Conservation (phyloP, 2,888 invertebrate genomes). For the Apomyelois bistriatella region DNA sequence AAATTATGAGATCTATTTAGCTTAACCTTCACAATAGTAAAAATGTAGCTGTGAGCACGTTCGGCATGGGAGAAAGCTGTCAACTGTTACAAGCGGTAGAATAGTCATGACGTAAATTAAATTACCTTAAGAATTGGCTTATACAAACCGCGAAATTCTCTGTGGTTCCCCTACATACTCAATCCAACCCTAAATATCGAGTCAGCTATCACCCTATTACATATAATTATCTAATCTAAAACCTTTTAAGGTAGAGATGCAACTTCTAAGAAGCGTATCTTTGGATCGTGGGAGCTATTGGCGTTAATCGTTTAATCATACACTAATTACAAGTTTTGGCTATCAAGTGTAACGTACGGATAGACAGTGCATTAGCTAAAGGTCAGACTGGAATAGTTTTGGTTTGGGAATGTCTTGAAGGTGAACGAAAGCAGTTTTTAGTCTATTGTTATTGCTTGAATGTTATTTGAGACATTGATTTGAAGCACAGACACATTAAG, state of each 20-base stretch:
- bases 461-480: no score
- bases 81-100: conserved; percentile 1
- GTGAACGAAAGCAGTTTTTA: conserved; percentile 17
- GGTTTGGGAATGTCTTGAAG: conserved; percentile 21
- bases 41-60: conserved; percentile 10
- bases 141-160: neutral
- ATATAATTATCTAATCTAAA: conserved; percentile 77
- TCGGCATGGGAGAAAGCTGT: conserved; percentile 8
- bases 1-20: conserved; percentile 8
- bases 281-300: conserved; percentile 58
- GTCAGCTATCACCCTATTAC: conserved; percentile 57
- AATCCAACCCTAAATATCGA: conserved; percentile 30
- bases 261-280: conserved; percentile 68
- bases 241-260: conserved; percentile 69
- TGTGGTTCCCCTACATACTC: conserved; percentile 18
- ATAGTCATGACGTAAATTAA: neutral
- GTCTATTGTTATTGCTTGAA: neutral
- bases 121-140: neutral
- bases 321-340: conserved; percentile 72
- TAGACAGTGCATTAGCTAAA: conserved; percentile 71
- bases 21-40: conserved; percentile 3
- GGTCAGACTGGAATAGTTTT: conserved; percentile 33
- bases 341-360: conserved; percentile 59
- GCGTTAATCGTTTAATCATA: conserved; percentile 53
- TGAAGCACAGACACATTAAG: no score